phyloP scores from a whole-genome alignment of 2,888 invertebrate genomes.

The Aporophyla nigra region DNA sequence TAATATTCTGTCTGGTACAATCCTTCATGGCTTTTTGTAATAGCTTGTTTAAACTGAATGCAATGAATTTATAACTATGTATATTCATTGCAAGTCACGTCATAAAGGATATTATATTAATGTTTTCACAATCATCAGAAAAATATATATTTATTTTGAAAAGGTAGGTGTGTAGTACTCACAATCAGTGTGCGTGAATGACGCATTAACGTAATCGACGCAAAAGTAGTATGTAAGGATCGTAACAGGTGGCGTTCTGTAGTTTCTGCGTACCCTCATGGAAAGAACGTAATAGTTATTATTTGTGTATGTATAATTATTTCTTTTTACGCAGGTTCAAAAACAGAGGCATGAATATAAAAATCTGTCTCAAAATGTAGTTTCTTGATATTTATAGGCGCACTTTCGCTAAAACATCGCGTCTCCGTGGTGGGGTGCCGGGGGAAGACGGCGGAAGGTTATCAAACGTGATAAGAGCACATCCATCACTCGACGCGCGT shows the following conservation, averaged over 20 bases:
- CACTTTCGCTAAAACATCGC: constrained; percentile 77
- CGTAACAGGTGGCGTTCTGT: too few relatives aligned
- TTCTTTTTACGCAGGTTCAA: background rate
- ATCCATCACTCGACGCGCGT: constrained; percentile 84
- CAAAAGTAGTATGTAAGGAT: too few relatives aligned
- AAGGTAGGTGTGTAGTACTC: too few relatives aligned
- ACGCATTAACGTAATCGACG: too few relatives aligned
- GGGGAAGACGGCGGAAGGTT: constrained; percentile 84
- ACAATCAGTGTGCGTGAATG: too few relatives aligned
- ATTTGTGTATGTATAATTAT: background rate
- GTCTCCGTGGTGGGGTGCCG: constrained; percentile 68
- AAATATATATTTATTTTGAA: background rate
- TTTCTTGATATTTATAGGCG: constrained; percentile 60
- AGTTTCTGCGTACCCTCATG: too few relatives aligned
- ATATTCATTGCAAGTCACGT: background rate
- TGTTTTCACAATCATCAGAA: background rate
- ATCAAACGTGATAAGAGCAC: constrained; percentile 87
- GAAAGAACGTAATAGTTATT: too few relatives aligned
- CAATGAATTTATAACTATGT: too few relatives aligned
- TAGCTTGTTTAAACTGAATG: background rate
- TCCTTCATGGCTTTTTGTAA: constrained; percentile 15
- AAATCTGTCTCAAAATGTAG: background rate
- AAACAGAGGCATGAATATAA: background rate
- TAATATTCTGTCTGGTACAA: constrained; percentile 3
- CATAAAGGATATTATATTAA: background rate